phyloP scores from a whole-genome alignment of 2,888 invertebrate species.

The Poecilobothrus nobilitatus region DNA sequence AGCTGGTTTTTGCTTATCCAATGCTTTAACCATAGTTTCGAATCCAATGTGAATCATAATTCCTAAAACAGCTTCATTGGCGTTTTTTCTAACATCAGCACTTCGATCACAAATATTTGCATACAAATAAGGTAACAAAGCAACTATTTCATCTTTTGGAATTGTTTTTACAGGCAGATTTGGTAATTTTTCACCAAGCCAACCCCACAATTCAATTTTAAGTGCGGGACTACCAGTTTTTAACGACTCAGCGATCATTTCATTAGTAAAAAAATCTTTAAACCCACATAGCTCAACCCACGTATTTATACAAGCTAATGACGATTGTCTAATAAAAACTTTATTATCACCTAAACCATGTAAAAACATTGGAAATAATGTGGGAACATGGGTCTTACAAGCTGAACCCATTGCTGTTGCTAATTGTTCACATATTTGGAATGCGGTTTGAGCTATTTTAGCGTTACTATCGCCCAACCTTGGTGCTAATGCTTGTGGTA shows the following conservation, averaged over 20 bases:
- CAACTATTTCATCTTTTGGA: slow-evolving; percentile 69
- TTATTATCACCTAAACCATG: slow-evolving; percentile 68
- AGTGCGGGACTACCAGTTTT: slow-evolving; percentile 77
- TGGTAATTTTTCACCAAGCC: slow-evolving; percentile 77
- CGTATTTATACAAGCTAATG: slow-evolving; percentile 72
- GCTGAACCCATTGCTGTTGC: slow-evolving; percentile 75
- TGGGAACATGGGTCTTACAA: slow-evolving; percentile 68
- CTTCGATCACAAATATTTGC: slow-evolving; percentile 83
- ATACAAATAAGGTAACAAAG: slow-evolving; percentile 69
- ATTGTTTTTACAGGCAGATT: slow-evolving; percentile 60
- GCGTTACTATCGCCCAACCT: slow-evolving; percentile 85
- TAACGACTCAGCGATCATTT: slow-evolving; percentile 81
- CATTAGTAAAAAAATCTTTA: slow-evolving; percentile 75
- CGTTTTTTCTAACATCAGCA: slow-evolving; percentile 82
- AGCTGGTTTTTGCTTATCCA: slow-evolving; percentile 53
- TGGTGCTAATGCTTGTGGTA: slow-evolving; percentile 68
- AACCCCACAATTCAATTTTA: slow-evolving; percentile 71
- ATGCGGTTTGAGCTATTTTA: slow-evolving; percentile 75
- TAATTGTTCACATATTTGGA: slow-evolving; percentile 73
- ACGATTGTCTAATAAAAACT: slow-evolving; percentile 70
- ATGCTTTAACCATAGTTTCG: slow-evolving; percentile 40
- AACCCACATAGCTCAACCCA: slow-evolving; percentile 78
- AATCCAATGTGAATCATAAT: slow-evolving; percentile 90
- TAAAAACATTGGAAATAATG: slow-evolving; percentile 78
- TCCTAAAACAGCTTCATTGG: slow-evolving; percentile 80